These are phyloP conservation scores for Macrosoma leucophasiata DNA, from an alignment of 2,888 invertebrate genomes.

Conservation along the genomic window DNA sequence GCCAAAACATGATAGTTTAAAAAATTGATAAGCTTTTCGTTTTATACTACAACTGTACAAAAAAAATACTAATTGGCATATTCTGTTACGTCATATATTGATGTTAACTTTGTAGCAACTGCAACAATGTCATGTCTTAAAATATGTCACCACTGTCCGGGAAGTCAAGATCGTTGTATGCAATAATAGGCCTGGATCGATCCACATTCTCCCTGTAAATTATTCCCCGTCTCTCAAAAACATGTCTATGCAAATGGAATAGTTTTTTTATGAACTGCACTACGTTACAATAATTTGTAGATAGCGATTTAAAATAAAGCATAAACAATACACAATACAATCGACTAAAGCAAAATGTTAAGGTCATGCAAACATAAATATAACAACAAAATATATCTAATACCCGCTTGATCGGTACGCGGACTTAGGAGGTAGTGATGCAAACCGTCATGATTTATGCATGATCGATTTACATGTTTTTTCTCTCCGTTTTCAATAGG, in stretches of 20 bases:
- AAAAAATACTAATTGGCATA: no score
- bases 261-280: no score
- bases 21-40: no score
- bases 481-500: no score
- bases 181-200: slow-evolving; percentile 85
- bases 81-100: slow-evolving; percentile 1
- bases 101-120: no score
- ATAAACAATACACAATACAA: slow-evolving; percentile 17
- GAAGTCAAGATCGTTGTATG: slow-evolving; percentile 94
- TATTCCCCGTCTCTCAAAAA: no score
- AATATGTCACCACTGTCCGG: slow-evolving; percentile 88
- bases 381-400: slow-evolving; percentile 1
- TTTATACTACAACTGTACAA: no score
- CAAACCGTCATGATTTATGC: background rate
- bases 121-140: slow-evolving; percentile 67
- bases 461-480: no score
- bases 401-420: slow-evolving; percentile 6
- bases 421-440: slow-evolving; percentile 13
- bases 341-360: slow-evolving; percentile 39
- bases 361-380: slow-evolving; percentile 42
- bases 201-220: slow-evolving; percentile 79
- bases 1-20: no score
- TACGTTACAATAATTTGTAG: no score
- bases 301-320: slow-evolving; percentile 6
- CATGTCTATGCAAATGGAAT: no score